Conservation (phyloP, 2,113 vertebrate genomes). For the Sylvicapra grimmia region DNA sequence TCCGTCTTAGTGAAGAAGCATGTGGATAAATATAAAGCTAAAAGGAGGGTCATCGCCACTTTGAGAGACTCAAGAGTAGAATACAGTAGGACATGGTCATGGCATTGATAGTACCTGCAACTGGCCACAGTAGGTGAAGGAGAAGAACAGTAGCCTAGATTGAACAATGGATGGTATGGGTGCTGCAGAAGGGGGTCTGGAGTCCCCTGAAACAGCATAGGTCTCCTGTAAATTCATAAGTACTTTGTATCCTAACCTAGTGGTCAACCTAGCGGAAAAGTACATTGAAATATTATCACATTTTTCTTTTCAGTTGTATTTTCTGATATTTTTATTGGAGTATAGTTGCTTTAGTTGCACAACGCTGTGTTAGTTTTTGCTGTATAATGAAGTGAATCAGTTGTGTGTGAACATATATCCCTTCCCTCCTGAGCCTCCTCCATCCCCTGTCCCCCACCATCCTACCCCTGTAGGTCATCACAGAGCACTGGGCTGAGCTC, state of each 20-base stretch:
- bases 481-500: background rate
- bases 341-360: background rate
- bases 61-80: background rate
- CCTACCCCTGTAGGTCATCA: background rate
- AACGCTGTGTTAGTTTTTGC: rapidly evolving
- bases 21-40: background rate
- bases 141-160: background rate
- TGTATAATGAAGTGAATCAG: background rate
- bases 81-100: background rate
- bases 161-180: background rate
- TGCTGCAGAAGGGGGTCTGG: background rate
- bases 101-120: background rate
- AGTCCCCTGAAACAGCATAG: background rate
- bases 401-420: background rate
- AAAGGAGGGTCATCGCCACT: background rate
- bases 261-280: background rate
- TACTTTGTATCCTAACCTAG: background rate
- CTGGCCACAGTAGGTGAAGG: background rate
- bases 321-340: background rate
- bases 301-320: background rate
- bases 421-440: background rate
- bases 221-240: background rate
- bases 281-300: background rate
- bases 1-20: background rate
- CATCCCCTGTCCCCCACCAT: background rate